phyloP scores from a whole-genome alignment of 2,888 invertebrate species.

The Cryptocephalus moraei region DNA sequence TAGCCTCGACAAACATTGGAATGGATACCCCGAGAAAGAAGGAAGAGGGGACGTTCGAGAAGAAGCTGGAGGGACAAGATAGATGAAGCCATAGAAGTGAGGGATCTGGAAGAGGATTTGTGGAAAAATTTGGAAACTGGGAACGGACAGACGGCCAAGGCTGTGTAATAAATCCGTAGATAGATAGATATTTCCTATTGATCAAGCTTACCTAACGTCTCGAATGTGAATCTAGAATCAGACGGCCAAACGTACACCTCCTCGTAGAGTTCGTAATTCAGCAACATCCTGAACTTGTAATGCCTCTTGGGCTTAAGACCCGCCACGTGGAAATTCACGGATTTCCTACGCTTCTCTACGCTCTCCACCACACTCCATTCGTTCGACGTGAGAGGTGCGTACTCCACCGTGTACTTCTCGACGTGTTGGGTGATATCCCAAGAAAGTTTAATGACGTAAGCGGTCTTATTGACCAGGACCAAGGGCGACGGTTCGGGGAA shows the following conservation, averaged over 20 bases:
- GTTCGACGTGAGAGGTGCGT: slow-evolving; percentile 38
- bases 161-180: too few relatives aligned
- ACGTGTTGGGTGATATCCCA: slow-evolving; percentile 56
- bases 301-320: slow-evolving; percentile 61
- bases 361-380: slow-evolving; percentile 35
- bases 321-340: slow-evolving; percentile 27
- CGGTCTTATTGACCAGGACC: slow-evolving; percentile 43
- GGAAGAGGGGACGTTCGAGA: too few relatives aligned
- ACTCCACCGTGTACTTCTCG: slow-evolving; percentile 40
- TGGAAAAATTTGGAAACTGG: neutral
- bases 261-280: slow-evolving; percentile 50
- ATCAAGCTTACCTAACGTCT: slow-evolving; percentile 55
- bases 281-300: slow-evolving; percentile 64
- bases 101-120: neutral
- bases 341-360: slow-evolving; percentile 12
- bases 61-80: too few relatives aligned
- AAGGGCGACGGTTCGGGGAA: slow-evolving; percentile 63
- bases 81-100: too few relatives aligned
- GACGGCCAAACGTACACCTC: slow-evolving; percentile 61
- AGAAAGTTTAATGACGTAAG: slow-evolving; percentile 51
- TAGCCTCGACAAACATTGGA: too few relatives aligned
- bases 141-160: too few relatives aligned
- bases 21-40: too few relatives aligned
- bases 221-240: slow-evolving; percentile 60
- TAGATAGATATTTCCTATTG: too few relatives aligned